Evolutionary conservation across 2,888 invertebrate genomes (phyloP).

Genomic region (Metacarcinus magister): DNA sequence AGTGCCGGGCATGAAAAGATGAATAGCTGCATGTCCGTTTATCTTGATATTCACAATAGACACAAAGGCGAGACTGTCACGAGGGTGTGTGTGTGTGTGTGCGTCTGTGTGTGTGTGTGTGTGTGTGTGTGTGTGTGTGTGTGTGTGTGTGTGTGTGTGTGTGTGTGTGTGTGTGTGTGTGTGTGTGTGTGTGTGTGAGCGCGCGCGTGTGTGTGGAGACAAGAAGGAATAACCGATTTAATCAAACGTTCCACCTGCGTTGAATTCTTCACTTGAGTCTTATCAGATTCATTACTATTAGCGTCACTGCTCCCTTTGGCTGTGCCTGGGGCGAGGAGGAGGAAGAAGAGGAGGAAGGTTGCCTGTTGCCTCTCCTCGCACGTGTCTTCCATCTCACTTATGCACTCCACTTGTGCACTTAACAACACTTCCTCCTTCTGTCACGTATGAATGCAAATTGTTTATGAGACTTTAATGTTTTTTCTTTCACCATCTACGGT

Average conservation of each 20-base stretch:
- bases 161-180: slow-evolving; percentile 3
- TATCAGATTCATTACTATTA: slow-evolving; percentile 37
- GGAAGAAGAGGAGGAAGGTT: not conserved
- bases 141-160: too few species aligned
- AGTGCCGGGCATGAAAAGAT: not conserved
- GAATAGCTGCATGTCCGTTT: not conserved
- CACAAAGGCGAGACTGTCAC: not conserved
- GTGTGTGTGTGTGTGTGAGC: slow-evolving; percentile 43
- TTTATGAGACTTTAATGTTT: not conserved
- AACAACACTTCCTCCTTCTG: slow-evolving; percentile 29
- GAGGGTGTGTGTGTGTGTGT: not conserved
- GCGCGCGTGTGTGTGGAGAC: not conserved
- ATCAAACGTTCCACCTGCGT: not conserved
- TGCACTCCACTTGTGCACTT: slow-evolving; percentile 43
- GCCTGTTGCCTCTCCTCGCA: slow-evolving; percentile 26
- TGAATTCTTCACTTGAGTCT: not conserved
- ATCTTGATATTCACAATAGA: not conserved
- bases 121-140: not conserved
- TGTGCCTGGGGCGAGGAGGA: not conserved
- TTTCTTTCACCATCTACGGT: not conserved
- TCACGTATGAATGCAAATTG: not conserved
- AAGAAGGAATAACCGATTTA: not conserved
- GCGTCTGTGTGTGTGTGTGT: not conserved
- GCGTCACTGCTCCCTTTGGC: slow-evolving; percentile 47
- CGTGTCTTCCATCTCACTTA: slow-evolving; percentile 42